Conservation (phyloP, 2,888 invertebrate species). For the Watsonalla binaria region DNA sequence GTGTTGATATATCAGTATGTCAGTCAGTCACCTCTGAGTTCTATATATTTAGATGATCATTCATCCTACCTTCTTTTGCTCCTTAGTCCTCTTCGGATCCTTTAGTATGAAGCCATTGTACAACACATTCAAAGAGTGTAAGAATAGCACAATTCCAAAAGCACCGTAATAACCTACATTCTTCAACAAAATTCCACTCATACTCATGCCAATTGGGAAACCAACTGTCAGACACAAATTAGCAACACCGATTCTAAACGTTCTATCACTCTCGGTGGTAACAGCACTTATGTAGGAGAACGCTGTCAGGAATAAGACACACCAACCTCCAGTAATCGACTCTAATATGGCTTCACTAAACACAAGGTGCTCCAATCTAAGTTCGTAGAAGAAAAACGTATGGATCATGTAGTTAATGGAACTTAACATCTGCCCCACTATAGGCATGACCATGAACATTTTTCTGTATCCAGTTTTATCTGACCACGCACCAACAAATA, state of each 20-base stretch:
- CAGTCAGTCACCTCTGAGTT: too few species aligned
- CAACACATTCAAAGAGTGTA: conserved; percentile 22
- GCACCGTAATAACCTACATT: conserved; percentile 26
- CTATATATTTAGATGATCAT: neutral
- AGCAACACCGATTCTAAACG: conserved; percentile 31
- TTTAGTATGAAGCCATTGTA: conserved; percentile 22
- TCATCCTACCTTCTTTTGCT: conserved; percentile 26
- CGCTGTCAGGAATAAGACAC: conserved; percentile 20
- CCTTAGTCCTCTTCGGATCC: conserved; percentile 22
- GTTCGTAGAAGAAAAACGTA: conserved; percentile 83
- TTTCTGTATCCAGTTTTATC: conserved; percentile 80
- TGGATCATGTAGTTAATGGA: conserved; percentile 83
- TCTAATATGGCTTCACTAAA: conserved; percentile 27
- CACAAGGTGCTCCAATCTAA: conserved; percentile 81
- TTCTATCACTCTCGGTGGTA: conserved; percentile 25
- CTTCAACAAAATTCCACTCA: conserved; percentile 29
- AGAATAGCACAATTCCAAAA: conserved; percentile 19
- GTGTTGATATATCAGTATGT: too few species aligned
- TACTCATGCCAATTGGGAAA: conserved; percentile 27
- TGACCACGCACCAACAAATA: conserved; percentile 86
- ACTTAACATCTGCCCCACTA: conserved; percentile 84
- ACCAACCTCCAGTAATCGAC: conserved; percentile 25
- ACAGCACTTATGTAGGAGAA: conserved; percentile 31
- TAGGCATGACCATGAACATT: conserved; percentile 85
- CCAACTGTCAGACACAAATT: conserved; percentile 30